Conservation (phyloP, 2,113 vertebrate species). For the Canis aureus region DNA sequence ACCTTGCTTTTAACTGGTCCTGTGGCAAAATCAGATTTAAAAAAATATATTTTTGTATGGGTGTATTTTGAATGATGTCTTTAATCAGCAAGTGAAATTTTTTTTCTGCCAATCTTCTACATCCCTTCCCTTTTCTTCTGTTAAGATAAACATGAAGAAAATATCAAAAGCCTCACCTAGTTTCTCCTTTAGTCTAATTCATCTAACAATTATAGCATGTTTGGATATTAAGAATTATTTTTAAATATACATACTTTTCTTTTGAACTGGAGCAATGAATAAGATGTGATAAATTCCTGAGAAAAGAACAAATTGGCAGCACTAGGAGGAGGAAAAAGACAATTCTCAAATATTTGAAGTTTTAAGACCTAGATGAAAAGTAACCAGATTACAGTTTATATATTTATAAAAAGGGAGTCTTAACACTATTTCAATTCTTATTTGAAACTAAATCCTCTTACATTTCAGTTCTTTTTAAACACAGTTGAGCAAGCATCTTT, state of each 20-base stretch:
- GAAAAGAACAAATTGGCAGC: not conserved
- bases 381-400: constrained; percentile 1
- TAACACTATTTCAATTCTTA: not conserved
- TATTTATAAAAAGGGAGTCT: not conserved
- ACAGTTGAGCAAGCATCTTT: not conserved
- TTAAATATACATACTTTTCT: constrained; percentile 43
- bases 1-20: constrained; percentile 1
- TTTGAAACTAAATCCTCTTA: constrained; percentile 38
- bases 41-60: not conserved
- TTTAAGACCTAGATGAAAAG: constrained; percentile 20
- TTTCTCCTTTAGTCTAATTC: constrained; percentile 2
- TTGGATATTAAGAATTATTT: constrained; percentile 33
- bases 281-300: constrained; percentile 49
- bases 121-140: fast-evolving
- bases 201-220: constrained; percentile 6
- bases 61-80: constrained; percentile 38
- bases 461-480: not conserved
- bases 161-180: not conserved
- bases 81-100: not conserved
- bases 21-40: not conserved
- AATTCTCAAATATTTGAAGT: not conserved
- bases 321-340: not conserved
- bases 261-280: constrained; percentile 31
- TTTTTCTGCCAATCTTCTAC: not conserved
- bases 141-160: not conserved